These are phyloP conservation scores for Halichoeres trimaculatus DNA, from an alignment of 2,113 vertebrate genomes.

Conservation along the genomic window DNA sequence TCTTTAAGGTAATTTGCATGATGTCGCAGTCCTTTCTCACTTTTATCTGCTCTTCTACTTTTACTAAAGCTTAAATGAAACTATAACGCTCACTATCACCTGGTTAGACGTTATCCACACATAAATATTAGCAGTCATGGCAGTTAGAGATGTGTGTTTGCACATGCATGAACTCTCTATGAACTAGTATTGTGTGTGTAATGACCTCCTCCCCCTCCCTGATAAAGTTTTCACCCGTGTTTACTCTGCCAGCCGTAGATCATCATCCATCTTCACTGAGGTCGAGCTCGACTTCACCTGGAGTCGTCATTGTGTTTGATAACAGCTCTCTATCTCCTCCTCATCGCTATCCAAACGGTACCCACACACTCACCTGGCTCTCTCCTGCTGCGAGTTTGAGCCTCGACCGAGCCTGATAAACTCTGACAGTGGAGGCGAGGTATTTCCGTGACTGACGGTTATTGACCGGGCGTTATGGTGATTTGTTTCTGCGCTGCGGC, in stretches of 20 bases:
- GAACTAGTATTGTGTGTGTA: slow-evolving; percentile 12
- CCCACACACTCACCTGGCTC: slow-evolving; percentile 39
- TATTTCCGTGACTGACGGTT: slow-evolving; percentile 74
- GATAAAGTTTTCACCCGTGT: slow-evolving; percentile 71
- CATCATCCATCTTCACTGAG: slow-evolving; percentile 52
- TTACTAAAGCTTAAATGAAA: too few species aligned
- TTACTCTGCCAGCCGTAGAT: slow-evolving; percentile 48
- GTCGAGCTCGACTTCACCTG: slow-evolving; percentile 58
- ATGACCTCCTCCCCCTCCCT: slow-evolving; percentile 18
- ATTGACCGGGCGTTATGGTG: slow-evolving; percentile 71
- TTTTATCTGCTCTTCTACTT: not conserved
- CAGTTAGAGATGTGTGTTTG: not conserved
- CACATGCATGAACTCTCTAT: not conserved
- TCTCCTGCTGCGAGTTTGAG: not conserved
- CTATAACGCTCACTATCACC: too few species aligned
- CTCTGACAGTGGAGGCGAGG: slow-evolving; percentile 61
- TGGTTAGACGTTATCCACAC: not conserved
- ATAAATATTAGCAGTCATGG: not conserved
- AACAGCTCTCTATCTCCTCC: slow-evolving; percentile 36
- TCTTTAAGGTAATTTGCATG: too few species aligned
- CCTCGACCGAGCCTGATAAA: slow-evolving; percentile 52
- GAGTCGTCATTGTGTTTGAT: slow-evolving; percentile 54
- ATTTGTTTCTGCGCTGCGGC: slow-evolving; percentile 74
- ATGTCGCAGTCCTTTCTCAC: too few species aligned
- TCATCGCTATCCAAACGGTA: slow-evolving; percentile 42